Base-by-base conservation (phyloP, 2,797 vertebrate genomes). In the Rachycentron canadum region DNA sequence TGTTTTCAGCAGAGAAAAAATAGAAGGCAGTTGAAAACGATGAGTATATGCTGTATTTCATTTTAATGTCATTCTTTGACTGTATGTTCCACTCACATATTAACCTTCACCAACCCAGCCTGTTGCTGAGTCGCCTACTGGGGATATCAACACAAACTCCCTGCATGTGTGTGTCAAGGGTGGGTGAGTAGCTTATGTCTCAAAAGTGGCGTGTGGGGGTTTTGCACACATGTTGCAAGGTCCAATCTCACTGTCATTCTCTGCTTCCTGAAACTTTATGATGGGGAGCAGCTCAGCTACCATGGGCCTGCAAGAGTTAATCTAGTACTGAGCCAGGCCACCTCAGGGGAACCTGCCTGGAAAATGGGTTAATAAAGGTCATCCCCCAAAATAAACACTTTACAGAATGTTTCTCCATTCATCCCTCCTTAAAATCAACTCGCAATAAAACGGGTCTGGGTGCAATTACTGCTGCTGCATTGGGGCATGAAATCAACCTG, bases 341-440 rank as follows among this genome's bases (percentile, higher is more conserved):
- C 91, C 97, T 96, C 96, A 75, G 93, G 96, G 96, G 96, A 97
- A 95, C 92, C 95, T 92, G 85, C 93, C 93, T 94, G 95, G 95
- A 95, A 96, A 96, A 95, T 94, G 94, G 97, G 98, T 98, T 99
- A 98, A 99, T 98, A 97, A 98, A 98, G 98, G 98, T 97, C 97
- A 96, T 93, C 91, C 90, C 96, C 96, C 96, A 95, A 99, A 98
- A 97, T 97, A 99, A 99, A 98, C 96, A 97, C 96, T 97, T 97
- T 97, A 97, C 95, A 95, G 95, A 97, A 97, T 96, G 96, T 97
- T 97, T 97, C 96, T 94, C 82, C 96, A 97, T 98, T 97, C 95
- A 96, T 96, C 95, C 96, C 95, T 96, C 95, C 95, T 96, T 96
- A 98, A 99, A 99, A 99, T 96, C 96, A 97, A 97, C 96, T 96